Evolutionary conservation across 2,113 vertebrate genomes (phyloP).

Genomic region (Orientallactaga bullata): DNA sequence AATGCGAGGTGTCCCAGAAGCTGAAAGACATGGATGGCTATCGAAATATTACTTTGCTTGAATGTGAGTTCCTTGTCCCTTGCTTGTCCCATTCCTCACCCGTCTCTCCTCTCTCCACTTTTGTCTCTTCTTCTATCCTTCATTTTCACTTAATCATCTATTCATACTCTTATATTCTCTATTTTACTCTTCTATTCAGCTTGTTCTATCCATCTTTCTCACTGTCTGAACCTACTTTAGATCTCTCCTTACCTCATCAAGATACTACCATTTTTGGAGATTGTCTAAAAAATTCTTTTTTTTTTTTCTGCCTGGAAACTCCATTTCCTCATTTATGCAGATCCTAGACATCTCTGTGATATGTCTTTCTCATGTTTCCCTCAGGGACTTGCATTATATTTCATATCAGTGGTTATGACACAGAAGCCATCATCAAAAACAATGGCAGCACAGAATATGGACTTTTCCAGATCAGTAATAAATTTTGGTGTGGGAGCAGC

Average conservation of each 20-base stretch:
- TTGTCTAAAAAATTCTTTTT: not conserved
- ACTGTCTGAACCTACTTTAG: not conserved
- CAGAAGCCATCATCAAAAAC: constrained; percentile 48
- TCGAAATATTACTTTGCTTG: not conserved
- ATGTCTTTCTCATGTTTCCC: not conserved
- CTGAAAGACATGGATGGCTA: constrained; percentile 57
- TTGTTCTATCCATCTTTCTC: not conserved
- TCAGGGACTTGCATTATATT: constrained; percentile 74
- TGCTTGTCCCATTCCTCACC: not conserved
- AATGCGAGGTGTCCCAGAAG: constrained; percentile 57
- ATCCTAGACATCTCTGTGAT: not conserved
- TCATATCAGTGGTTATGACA: constrained; percentile 70
- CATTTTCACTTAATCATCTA: not conserved
- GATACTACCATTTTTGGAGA: not conserved
- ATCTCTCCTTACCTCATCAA: not conserved
- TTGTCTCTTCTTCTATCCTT: not conserved
- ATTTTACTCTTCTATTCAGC: not conserved
- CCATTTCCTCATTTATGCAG: not conserved
- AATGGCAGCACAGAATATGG: constrained; percentile 70
- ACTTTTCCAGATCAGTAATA: constrained; percentile 80
- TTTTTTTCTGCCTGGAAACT: not conserved
- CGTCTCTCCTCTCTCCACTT: not conserved
- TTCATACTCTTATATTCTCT: not conserved
- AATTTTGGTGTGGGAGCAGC: constrained; percentile 67
- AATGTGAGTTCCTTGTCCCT: constrained; percentile 68